Evolutionary conservation across 2,888 invertebrate genomes (phyloP).

Genomic region (Morinoia aosen): DNA sequence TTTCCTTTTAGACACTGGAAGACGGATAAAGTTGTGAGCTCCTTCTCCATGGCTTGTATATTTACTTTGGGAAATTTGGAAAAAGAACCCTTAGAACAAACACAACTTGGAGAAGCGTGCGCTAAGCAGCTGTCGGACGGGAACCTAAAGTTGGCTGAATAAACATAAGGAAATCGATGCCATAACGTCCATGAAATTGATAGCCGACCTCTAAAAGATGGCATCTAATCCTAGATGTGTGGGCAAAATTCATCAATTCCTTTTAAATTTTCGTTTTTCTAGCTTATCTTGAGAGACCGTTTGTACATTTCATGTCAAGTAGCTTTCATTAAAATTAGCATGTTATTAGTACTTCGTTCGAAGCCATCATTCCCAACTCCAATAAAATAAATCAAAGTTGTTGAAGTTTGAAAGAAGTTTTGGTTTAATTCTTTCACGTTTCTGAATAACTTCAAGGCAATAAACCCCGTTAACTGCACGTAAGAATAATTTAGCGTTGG

Average conservation of each 20-base stretch:
- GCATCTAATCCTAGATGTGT: neutral
- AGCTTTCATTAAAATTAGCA: neutral
- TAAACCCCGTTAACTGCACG: too few relatives aligned
- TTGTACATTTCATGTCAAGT: neutral
- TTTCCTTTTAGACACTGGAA: neutral
- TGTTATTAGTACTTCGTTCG: too few relatives aligned
- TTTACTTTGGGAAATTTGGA: slow-evolving; percentile 40
- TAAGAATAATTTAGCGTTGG: too few relatives aligned
- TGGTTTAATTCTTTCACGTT: too few relatives aligned
- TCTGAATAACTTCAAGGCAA: too few relatives aligned
- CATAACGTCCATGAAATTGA: neutral
- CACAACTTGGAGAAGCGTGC: neutral
- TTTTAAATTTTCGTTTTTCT: too few relatives aligned
- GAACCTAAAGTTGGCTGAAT: neutral
- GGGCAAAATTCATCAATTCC: neutral
- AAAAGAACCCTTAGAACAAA: neutral
- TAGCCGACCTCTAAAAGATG: neutral
- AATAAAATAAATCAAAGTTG: too few relatives aligned
- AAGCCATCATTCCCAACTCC: too few relatives aligned
- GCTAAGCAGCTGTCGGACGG: neutral
- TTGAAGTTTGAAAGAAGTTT: too few relatives aligned
- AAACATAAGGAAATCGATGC: neutral
- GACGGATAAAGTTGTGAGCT: slow-evolving; percentile 37
- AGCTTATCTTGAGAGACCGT: too few relatives aligned
- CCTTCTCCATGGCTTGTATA: slow-evolving; percentile 10